phyloP scores from a whole-genome alignment of 2,797 vertebrate species.

The Euphonia xanthogaster region DNA sequence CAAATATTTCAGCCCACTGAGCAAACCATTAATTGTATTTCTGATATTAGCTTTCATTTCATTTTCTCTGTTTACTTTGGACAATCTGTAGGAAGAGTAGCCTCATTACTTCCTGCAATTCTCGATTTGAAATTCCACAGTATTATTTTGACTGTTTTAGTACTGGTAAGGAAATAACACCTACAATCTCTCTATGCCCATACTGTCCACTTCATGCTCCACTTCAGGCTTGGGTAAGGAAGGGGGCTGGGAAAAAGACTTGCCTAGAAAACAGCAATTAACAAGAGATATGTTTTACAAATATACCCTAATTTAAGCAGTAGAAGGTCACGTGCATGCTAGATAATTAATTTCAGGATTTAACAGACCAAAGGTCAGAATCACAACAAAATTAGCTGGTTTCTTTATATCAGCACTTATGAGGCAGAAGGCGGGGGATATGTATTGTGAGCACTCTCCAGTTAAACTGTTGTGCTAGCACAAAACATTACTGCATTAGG shows the following conservation, averaged over 20 bases:
- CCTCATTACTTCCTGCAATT: not conserved
- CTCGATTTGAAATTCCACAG: not conserved
- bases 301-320: not conserved
- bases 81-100: not conserved
- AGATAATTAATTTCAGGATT: conserved; percentile 28
- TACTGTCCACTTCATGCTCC: not conserved
- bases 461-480: conserved; percentile 42
- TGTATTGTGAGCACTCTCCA: conserved; percentile 15
- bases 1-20: not conserved
- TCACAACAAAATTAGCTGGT: conserved; percentile 40
- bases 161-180: not conserved
- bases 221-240: not conserved
- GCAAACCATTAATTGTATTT: not conserved
- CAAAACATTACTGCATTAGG: conserved; percentile 30
- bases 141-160: not conserved
- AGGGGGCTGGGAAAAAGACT: not conserved
- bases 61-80: not conserved
- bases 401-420: conserved; percentile 1
- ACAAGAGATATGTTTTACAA: not conserved
- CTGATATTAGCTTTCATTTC: not conserved
- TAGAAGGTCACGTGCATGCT: not conserved
- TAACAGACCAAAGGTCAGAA: conserved; percentile 48
- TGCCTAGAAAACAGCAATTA: not conserved
- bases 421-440: conserved; percentile 13
- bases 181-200: not conserved